phyloP scores from a whole-genome alignment of 2,888 invertebrate genomes.

The Chaetoderma sp. region DNA sequence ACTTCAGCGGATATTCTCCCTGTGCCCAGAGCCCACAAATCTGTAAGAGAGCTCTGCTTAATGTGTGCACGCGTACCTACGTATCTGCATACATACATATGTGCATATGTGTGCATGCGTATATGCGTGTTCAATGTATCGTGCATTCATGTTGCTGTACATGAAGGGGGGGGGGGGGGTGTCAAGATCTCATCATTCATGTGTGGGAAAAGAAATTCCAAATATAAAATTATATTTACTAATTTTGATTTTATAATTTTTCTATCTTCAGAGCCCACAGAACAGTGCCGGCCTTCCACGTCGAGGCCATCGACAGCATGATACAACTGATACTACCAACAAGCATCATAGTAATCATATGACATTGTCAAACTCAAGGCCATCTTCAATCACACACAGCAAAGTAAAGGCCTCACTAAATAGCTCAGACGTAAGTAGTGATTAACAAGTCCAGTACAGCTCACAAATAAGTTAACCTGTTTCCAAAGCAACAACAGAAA shows the following conservation, averaged over 20 bases:
- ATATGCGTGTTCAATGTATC: not conserved
- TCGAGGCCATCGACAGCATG: not conserved
- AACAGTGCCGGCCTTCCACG: slow-evolving; percentile 27
- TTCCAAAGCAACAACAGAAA: too few relatives aligned
- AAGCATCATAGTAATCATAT: not conserved
- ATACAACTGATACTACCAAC: not conserved
- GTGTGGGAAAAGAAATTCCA: too few relatives aligned
- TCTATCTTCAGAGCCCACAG: slow-evolving; percentile 38
- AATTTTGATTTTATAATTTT: not conserved
- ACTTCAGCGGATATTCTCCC: too few relatives aligned
- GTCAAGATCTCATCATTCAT: too few relatives aligned
- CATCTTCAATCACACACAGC: not conserved
- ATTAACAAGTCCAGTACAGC: too few relatives aligned
- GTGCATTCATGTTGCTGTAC: too few relatives aligned
- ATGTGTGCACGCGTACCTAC: not conserved
- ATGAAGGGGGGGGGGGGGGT: too few relatives aligned
- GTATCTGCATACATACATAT: not conserved
- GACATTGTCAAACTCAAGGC: not conserved
- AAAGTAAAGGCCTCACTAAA: not conserved
- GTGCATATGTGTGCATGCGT: not conserved
- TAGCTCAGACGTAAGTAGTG: slow-evolving; percentile 1
- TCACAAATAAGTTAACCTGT: too few relatives aligned
- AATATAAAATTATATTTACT: not conserved
- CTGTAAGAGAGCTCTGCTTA: not conserved
- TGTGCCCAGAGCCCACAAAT: too few relatives aligned